phyloP scores from a whole-genome alignment of 2,113 vertebrate genomes.

The Miniopterus natalensis region DNA sequence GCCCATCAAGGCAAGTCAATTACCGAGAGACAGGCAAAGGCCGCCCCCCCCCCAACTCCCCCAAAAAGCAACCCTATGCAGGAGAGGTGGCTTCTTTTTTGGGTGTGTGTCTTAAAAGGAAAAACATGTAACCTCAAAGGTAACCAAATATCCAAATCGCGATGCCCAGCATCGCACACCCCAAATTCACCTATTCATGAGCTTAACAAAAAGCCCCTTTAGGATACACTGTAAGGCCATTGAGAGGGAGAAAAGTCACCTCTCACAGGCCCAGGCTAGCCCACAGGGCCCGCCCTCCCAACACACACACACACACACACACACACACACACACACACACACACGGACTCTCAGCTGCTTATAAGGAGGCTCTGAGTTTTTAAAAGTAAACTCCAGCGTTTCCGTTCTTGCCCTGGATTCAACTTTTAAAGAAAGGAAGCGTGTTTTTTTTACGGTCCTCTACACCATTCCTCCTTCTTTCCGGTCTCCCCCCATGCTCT shows the following conservation, averaged over 20 bases:
- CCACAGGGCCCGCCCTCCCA: constrained; percentile 78
- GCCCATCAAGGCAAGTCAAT: neutral
- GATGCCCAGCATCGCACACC: constrained; percentile 73
- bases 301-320: constrained; percentile 58
- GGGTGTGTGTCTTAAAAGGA: constrained; percentile 66
- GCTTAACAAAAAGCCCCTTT: constrained; percentile 90
- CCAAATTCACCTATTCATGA: constrained; percentile 87
- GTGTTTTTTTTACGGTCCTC: constrained; percentile 38
- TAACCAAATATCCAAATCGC: constrained; percentile 81
- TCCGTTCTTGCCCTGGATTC: constrained; percentile 89
- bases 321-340: constrained; percentile 64
- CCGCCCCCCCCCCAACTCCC: too few relatives aligned
- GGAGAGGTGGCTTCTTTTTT: constrained; percentile 75
- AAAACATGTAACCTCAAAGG: constrained; percentile 72
- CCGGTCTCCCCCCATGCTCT: neutral
- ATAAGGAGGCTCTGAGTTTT: constrained; percentile 91
- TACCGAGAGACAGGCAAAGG: neutral
- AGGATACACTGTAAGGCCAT: constrained; percentile 89
- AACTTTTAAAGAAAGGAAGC: constrained; percentile 80
- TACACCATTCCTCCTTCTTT: neutral
- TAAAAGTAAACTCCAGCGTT: constrained; percentile 90
- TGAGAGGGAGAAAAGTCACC: constrained; percentile 84
- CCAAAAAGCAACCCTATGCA: neutral
- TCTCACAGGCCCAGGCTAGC: constrained; percentile 84
- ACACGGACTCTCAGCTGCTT: constrained; percentile 76